A percentile compares a stretch with the other conserved stretches of the same genome.
These are phyloP conservation scores for Brachyptera risi DNA, from an alignment of 2,888 invertebrate genomes.

Conservation along the genomic window DNA sequence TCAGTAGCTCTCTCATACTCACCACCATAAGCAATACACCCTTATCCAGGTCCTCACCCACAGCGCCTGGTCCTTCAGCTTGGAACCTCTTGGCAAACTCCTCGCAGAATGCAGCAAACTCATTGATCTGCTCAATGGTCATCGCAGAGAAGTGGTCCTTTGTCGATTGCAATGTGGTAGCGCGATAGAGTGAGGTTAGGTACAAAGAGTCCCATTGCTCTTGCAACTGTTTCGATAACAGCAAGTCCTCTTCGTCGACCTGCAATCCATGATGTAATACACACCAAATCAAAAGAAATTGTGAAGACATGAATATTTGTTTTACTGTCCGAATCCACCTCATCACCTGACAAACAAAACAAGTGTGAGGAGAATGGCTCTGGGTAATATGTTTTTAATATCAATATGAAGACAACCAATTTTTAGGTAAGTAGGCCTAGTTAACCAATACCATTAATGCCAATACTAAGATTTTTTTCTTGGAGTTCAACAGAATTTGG, in stretches of 20 bases:
- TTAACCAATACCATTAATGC: no score
- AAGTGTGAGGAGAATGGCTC: no score
- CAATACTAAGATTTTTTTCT: no score
- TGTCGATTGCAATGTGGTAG: conserved; percentile 68
- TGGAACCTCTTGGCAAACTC: conserved; percentile 72
- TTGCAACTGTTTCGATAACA: conserved; percentile 57
- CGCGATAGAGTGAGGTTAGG: conserved; percentile 63
- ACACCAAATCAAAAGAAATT: no score
- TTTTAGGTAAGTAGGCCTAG: no score
- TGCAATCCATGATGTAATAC: conserved; percentile 39
- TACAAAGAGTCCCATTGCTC: conserved; percentile 66
- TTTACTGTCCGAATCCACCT: no score
- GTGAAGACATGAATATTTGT: no score
- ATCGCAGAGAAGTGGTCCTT: conserved; percentile 82
- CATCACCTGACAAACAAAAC: no score
- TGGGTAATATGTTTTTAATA: no score
- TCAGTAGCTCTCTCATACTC: no score
- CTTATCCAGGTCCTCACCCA: conserved; percentile 70
- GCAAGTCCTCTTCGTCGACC: conserved; percentile 54
- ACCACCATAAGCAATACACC: conserved; percentile 67
- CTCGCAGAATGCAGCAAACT: conserved; percentile 56
- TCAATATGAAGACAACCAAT: no score
- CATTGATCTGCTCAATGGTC: conserved; percentile 68
- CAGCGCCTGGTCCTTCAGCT: conserved; percentile 72
- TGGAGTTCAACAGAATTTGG: no score